Base-by-base conservation (phyloP, 2,888 invertebrate genomes). In the Limnephilus rhombicus region DNA sequence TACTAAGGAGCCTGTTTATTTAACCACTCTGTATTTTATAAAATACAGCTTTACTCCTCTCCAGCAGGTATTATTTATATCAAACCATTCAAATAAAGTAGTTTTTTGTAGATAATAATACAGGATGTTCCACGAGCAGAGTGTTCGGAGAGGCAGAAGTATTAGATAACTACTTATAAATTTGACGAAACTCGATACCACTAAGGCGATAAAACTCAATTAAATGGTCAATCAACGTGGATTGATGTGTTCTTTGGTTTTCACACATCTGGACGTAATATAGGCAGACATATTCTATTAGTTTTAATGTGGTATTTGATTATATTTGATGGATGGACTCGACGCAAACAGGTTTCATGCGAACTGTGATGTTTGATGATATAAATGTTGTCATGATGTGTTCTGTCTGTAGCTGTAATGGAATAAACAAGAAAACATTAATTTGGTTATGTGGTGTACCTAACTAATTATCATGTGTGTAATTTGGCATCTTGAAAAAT, bases 181-280 rank as follows among this genome's bases (percentile, higher is more conserved):
- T 86, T 86, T 86, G 45, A 29, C 29, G 86, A 86, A 49, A 86
- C n/a, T 29, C 49, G 45, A 86, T 86, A 49, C 45, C 29, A 41
- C 9, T n/a, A 68, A n/a, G 45, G 45, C 45, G 13, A 86, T 86
- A 86, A 86, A 86, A 86, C 49, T 86, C 86, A 45, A 86, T 86
- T 86, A 86, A 45, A 86, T 86, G 86, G 86, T 29, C 86, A 24
- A 86, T 86, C 86, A 49, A n/a, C 5, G 24, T 45, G n/a, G 29
- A 86, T 49, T 86, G 86, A 86, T 49, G 45, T 49, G 41, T 68
- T 49, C 45, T 29, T 45, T 29, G 41, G 68, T 86, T 86, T 86
- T 86, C 86, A 86, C 86, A 86, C 86, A 86, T 86, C 37, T n/a
- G 86, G 83, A 37, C 15, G 86, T 29, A 86, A 49, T 86, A 15